Evolutionary conservation across 2,888 invertebrate genomes (phyloP).

Genomic region (Minunthozetes semirufus): DNA sequence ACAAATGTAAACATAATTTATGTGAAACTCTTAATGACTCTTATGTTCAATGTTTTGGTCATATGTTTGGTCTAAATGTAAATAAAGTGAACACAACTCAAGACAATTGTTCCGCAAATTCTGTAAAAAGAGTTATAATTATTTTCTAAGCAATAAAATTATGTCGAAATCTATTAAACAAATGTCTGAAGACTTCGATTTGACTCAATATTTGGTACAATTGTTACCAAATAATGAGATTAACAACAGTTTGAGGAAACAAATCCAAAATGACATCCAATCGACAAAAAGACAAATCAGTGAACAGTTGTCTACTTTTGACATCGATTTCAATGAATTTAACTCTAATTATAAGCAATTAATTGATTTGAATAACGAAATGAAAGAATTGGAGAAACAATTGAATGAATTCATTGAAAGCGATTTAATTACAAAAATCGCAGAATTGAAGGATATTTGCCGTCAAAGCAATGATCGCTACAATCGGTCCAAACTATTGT

Average conservation of each 20-base stretch:
- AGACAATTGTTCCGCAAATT: not conserved
- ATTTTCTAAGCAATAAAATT: slow-evolving; percentile 26
- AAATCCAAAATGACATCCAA: slow-evolving; percentile 1
- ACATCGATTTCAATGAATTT: not conserved
- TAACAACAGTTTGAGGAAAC: not conserved
- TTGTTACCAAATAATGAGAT: not conserved
- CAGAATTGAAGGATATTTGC: not conserved
- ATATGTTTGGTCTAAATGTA: slow-evolving; percentile 18
- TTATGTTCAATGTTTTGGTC: slow-evolving; percentile 3
- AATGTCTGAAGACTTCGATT: not conserved
- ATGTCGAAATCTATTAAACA: not conserved
- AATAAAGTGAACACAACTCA: not conserved
- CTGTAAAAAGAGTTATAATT: slow-evolving; percentile 14
- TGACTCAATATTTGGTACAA: not conserved
- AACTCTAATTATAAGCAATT: not conserved
- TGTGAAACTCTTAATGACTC: not conserved
- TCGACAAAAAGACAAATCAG: not conserved
- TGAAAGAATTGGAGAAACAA: not conserved
- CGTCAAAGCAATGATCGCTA: not conserved
- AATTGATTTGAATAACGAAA: not conserved
- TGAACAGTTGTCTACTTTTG: not conserved
- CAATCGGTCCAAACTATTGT: slow-evolving; percentile 11
- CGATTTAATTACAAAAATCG: slow-evolving; percentile 7
- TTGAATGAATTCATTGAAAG: slow-evolving; percentile 4
- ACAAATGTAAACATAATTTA: not conserved